Percentiles rank a stretch among this genome's conserved stretches.
Conservation (phyloP, 2,113 vertebrate species). For the Rhodinocichla rosea region DNA sequence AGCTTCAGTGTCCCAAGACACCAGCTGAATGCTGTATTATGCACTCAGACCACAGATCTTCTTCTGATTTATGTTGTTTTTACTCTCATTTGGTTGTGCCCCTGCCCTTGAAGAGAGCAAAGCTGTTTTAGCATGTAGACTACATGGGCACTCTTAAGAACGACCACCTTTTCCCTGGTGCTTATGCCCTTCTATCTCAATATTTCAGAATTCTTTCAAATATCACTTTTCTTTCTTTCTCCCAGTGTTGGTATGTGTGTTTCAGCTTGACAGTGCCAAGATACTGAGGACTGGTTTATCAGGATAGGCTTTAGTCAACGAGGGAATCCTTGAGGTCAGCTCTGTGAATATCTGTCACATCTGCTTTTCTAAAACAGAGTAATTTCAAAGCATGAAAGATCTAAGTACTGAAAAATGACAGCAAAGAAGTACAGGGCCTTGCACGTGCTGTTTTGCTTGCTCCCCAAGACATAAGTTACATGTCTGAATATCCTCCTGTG, state of each 20-base stretch:
- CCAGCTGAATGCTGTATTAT: not conserved
- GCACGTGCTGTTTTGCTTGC: not conserved
- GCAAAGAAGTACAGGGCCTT: not conserved
- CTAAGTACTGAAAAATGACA: not conserved
- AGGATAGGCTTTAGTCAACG: not conserved
- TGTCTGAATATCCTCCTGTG: not conserved
- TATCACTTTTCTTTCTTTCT: not conserved
- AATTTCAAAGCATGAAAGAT: not conserved
- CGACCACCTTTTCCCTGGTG: not conserved
- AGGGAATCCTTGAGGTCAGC: not conserved
- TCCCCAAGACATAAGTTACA: not conserved
- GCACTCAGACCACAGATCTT: not conserved
- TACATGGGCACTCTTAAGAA: not conserved
- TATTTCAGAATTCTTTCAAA: not conserved
- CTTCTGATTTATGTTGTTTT: not conserved
- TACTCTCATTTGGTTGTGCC: not conserved
- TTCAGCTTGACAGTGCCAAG: not conserved
- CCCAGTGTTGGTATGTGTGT: not conserved
- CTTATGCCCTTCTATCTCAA: not conserved
- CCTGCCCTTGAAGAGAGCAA: not conserved
- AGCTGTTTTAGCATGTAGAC: not conserved
- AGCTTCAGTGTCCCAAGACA: not conserved
- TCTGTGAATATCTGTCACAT: not conserved
- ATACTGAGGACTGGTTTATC: not conserved
- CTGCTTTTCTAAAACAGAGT: not conserved